These are phyloP conservation scores for Cephus runcator DNA, from an alignment of 2,888 invertebrate species.

Conservation along the genomic window DNA sequence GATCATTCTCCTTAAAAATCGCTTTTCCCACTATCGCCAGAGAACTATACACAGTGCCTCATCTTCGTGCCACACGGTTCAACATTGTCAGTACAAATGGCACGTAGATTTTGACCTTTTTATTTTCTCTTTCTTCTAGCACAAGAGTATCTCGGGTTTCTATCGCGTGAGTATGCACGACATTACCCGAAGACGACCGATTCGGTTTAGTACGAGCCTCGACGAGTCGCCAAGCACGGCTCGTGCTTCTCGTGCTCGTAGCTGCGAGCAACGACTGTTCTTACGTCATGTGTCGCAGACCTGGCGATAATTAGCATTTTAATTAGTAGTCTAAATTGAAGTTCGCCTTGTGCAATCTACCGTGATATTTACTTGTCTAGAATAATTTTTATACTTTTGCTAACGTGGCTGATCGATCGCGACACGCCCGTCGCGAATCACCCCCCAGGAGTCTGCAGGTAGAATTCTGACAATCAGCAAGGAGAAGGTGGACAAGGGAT, in stretches of 20 bases:
- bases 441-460: not conserved
- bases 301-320: not conserved
- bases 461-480: not conserved
- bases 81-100: not conserved
- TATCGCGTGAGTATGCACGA: slow-evolving; percentile 61
- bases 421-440: not conserved
- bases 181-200: slow-evolving; percentile 50
- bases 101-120: not conserved
- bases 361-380: not conserved
- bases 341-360: not conserved
- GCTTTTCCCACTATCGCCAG: not conserved
- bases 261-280: slow-evolving; percentile 18
- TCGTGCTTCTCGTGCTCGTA: slow-evolving; percentile 54
- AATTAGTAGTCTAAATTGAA: not conserved
- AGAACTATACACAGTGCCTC: not conserved
- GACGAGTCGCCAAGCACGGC: slow-evolving; percentile 64
- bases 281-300: not conserved
- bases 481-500: not conserved
- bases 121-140: slow-evolving; percentile 24
- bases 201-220: slow-evolving; percentile 62
- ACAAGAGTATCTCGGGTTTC: slow-evolving; percentile 55
- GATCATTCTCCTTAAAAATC: not conserved
- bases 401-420: not conserved
- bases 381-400: not conserved
- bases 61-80: not conserved